A percentile compares a stretch with the other conserved stretches of the same genome.
These are phyloP conservation scores for Austrolebias charrua DNA, from an alignment of 2,797 vertebrate genomes.

Conservation along the genomic window DNA sequence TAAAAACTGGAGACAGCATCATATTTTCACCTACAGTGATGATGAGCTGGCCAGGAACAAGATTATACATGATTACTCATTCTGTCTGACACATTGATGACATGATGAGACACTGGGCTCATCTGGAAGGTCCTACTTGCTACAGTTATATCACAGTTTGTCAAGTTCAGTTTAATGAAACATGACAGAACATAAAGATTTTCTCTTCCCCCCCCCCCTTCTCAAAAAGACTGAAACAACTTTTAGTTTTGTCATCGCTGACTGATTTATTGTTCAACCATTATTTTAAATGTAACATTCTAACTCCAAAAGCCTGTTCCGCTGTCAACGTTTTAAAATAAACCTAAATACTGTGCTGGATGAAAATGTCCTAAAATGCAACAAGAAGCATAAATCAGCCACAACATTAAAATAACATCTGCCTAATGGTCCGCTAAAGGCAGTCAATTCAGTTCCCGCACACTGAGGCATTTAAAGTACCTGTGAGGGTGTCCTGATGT, in stretches of 20 bases:
- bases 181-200: neutral
- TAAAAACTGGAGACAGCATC: slow-evolving; percentile 23
- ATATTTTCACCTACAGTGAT: slow-evolving; percentile 46
- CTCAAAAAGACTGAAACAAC: neutral
- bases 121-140: slow-evolving; percentile 19
- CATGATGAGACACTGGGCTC: slow-evolving; percentile 24
- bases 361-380: neutral
- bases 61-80: slow-evolving; percentile 41
- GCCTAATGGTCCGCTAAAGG: slow-evolving; percentile 1
- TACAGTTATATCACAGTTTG: slow-evolving; percentile 14
- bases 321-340: neutral
- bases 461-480: neutral
- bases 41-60: slow-evolving; percentile 28
- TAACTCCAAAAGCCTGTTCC: neutral
- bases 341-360: neutral
- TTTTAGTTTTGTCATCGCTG: neutral
- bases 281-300: neutral
- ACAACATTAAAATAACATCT: slow-evolving; percentile 9
- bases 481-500: neutral
- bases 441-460: neutral
- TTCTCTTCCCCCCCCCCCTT: neutral
- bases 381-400: neutral
- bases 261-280: neutral
- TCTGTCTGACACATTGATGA: slow-evolving; percentile 26
- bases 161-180: slow-evolving; percentile 1